Base-by-base conservation (phyloP, 2,797 vertebrate species). In the Cichlasoma orientale region DNA sequence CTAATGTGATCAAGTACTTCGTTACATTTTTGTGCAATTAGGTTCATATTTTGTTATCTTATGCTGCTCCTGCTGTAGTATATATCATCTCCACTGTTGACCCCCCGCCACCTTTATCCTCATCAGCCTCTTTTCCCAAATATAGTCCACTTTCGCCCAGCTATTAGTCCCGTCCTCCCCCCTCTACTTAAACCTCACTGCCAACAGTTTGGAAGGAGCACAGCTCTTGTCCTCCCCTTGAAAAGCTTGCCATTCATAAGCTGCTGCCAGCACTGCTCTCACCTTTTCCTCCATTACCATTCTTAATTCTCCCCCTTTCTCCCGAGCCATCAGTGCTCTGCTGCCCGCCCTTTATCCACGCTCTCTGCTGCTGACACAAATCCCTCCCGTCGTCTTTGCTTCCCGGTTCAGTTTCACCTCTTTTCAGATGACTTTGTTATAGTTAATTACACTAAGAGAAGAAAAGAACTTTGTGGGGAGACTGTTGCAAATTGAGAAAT, bases 161-260 rank as follows among this genome's bases (percentile, higher is more conserved):
- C 3, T 23, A 71, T 75, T 41, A 70, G 27, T 19, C 54, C 63
- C n/a, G 12, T 75, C 77, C 56, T 61, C 79, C 57, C 19, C 3
- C 53, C 68, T 87, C 50, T 72, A 81, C 82, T 79, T 71, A 76
- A 78, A 80, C n/a, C 38, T 55, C 41, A 33, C 57, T 50, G 61
- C 14, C 8, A 25, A 63, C 25, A 75, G 44, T 78, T 80, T 78
- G 58, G 54, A 27, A 29, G 23, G 23, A 27, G 25, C 31, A 54
- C 68, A 59, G 36, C 4, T 18, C 68, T 7, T 58, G n/a, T 54
- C 59, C 54, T 71, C 25, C 25, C n/a, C 11, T 36, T 27, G 18
- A 36, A 55, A 53, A 11, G 66, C n/a, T 69, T n/a, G 54, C 29
- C n/a, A 59, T 38, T 78, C 53, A 77, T 57, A 75, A 77, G 59